A percentile compares a stretch with the other conserved stretches of the same genome.
Evolutionary conservation across 2,888 invertebrate genomes (phyloP).

Genomic region (Auanema sp.): DNA sequence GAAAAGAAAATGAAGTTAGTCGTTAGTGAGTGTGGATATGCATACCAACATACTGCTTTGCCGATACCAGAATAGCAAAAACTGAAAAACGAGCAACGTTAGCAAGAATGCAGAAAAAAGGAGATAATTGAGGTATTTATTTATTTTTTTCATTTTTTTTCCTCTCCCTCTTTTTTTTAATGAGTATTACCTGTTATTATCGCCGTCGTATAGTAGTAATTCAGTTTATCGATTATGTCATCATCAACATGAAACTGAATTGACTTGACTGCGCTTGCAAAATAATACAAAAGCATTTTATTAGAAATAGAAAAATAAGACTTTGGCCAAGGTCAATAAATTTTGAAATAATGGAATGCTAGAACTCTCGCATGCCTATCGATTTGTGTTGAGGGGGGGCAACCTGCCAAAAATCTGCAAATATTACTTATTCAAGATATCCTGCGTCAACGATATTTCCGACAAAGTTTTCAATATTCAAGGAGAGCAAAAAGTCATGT

Average conservation of each 20-base stretch:
- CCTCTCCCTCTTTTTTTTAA: not conserved
- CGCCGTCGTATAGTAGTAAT: slow-evolving; percentile 64
- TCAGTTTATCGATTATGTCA: slow-evolving; percentile 65
- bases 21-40: slow-evolving; percentile 4
- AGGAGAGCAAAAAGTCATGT: no score
- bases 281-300: slow-evolving; percentile 61
- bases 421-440: no score
- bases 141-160: slow-evolving; percentile 6
- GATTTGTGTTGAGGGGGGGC: no score
- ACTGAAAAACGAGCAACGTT: slow-evolving; percentile 48
- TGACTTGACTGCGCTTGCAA: slow-evolving; percentile 63
- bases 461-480: no score
- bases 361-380: no score
- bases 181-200: slow-evolving; percentile 61
- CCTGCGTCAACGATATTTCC: no score
- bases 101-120: not conserved
- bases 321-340: no score
- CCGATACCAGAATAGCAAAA: slow-evolving; percentile 63
- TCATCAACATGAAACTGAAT: slow-evolving; percentile 64
- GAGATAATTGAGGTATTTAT: slow-evolving; percentile 6
- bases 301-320: no score
- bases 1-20: slow-evolving; percentile 7
- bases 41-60: slow-evolving; percentile 63
- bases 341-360: no score
- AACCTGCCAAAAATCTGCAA: no score